Percentiles rank a stretch among this genome's conserved stretches.
Evolutionary conservation across 2,113 vertebrate species (phyloP).

Genomic region (Rhea americana): DNA sequence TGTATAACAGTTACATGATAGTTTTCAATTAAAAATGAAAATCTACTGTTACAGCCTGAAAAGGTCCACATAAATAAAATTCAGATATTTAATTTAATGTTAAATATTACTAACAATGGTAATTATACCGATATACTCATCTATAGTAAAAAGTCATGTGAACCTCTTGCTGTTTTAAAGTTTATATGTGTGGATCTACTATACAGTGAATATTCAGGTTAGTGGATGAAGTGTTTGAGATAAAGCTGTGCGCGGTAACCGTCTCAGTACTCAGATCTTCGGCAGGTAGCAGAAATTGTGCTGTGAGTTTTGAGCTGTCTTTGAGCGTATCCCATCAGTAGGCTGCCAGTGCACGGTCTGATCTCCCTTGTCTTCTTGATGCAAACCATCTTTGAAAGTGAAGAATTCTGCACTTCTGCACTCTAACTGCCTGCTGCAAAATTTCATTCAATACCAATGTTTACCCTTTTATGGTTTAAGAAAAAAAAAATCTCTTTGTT

Average conservation of each 20-base stretch:
- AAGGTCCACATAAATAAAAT: constrained; percentile 39
- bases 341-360: constrained; percentile 52
- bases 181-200: neutral
- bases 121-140: constrained; percentile 8
- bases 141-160: constrained; percentile 13
- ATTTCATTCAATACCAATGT: constrained; percentile 17
- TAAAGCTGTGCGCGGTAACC: constrained; percentile 28
- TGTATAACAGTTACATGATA: neutral
- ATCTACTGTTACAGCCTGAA: constrained; percentile 11
- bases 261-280: constrained; percentile 48
- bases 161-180: constrained; percentile 45
- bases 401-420: constrained; percentile 47
- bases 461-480: constrained; percentile 51
- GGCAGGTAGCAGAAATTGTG: constrained; percentile 48
- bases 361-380: constrained; percentile 43
- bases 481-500: constrained; percentile 32
- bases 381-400: constrained; percentile 38
- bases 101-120: constrained; percentile 54
- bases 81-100: constrained; percentile 45
- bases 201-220: neutral
- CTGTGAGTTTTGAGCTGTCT: constrained; percentile 53
- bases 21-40: neutral
- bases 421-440: constrained; percentile 46
- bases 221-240: neutral
- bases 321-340: constrained; percentile 56